A percentile compares a stretch with the other conserved stretches of the same genome.
Conservation (phyloP, 1,140 invertebrate genomes). For the Muscidifurax raptorellus region DNA sequence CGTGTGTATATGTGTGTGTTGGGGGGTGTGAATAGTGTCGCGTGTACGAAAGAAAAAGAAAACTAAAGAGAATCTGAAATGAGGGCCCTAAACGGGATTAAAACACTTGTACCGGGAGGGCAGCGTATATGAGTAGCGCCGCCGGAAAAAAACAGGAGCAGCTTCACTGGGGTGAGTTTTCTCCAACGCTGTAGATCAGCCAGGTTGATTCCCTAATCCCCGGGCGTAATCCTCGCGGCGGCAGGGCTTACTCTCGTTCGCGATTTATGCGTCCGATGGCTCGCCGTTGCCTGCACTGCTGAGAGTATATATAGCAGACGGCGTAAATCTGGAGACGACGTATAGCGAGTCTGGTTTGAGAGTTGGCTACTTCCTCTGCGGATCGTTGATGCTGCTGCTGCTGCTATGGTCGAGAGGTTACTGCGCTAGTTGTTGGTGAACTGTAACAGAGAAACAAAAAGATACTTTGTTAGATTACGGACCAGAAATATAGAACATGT, state of each 20-base stretch:
- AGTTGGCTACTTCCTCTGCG: too few relatives aligned
- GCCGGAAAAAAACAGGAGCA: not conserved
- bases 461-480: not conserved
- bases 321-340: not conserved
- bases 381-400: not conserved
- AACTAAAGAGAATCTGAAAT: not conserved
- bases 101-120: not conserved
- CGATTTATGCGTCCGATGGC: constrained; percentile 9
- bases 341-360: not conserved
- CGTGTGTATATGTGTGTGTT: constrained; percentile 48
- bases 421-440: not conserved
- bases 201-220: constrained; percentile 2
- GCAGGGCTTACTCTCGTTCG: not conserved
- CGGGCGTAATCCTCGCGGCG: constrained; percentile 1
- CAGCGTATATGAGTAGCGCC: not conserved
- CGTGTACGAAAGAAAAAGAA: not conserved
- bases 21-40: not conserved
- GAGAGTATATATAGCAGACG: too few relatives aligned
- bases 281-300: too few relatives aligned
- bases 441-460: constrained; percentile 8
- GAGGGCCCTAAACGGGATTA: not conserved
- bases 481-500: too few relatives aligned
- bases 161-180: constrained; percentile 1
- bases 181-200: constrained; percentile 11
- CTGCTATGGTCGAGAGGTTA: not conserved